Evolutionary conservation across 2,888 invertebrate species (phyloP).

Genomic region (Periphyllus acericola): DNA sequence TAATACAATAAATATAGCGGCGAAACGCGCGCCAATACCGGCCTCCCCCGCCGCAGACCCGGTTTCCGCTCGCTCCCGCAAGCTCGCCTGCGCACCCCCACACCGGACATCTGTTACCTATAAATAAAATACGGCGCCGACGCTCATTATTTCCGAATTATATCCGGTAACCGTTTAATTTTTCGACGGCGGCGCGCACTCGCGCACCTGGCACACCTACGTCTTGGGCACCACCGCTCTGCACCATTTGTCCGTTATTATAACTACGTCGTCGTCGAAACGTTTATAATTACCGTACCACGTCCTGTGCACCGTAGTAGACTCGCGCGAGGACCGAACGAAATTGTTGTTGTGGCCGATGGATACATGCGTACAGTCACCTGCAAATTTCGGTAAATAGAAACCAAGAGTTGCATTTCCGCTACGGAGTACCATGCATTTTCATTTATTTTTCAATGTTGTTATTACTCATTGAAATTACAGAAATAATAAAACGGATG

Average conservation of each 20-base stretch:
- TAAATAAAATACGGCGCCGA: conserved; percentile 41
- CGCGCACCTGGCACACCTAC: conserved; percentile 31
- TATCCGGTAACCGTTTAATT: conserved; percentile 36
- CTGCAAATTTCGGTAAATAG: no score
- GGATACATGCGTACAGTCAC: no score
- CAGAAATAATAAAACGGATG: no score
- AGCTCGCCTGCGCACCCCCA: neutral
- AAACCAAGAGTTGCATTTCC: no score
- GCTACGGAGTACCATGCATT: no score
- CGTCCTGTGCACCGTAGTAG: neutral
- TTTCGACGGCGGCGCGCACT: conserved; percentile 15
- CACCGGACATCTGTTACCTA: conserved; percentile 55
- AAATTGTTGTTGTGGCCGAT: neutral
- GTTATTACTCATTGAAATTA: no score
- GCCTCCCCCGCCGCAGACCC: neutral
- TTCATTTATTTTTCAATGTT: no score
- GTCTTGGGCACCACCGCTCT: neutral
- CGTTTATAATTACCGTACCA: neutral
- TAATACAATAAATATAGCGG: conserved; percentile 37
- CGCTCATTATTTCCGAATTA: conserved; percentile 57
- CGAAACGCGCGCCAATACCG: neutral
- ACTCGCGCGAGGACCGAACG: neutral
- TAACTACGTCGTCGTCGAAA: conserved; percentile 7
- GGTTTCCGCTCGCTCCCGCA: neutral
- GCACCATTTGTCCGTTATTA: conserved; percentile 9